phyloP scores from a whole-genome alignment of 2,113 vertebrate species.

The Planiliza haematocheilus region DNA sequence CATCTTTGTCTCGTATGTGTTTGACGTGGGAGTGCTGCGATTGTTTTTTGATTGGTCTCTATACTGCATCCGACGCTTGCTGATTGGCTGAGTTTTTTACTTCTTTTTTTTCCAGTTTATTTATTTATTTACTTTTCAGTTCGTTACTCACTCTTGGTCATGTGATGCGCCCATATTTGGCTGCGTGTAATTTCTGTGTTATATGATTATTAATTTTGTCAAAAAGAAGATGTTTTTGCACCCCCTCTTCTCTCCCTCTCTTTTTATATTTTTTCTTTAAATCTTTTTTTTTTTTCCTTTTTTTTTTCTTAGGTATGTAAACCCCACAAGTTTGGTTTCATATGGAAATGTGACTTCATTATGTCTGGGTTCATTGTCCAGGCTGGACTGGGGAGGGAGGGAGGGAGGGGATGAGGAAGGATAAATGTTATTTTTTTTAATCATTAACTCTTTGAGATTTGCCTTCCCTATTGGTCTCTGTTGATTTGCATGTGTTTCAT shows the following conservation, averaged over 20 bases:
- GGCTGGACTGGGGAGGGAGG: conserved; percentile 58
- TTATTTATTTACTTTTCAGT: conserved; percentile 58
- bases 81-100: conserved; percentile 81
- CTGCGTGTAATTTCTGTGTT: conserved; percentile 82
- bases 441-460: conserved; percentile 67
- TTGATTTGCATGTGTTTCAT: conserved; percentile 75
- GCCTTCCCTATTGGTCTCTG: conserved; percentile 61
- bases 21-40: conserved; percentile 82
- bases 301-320: conserved; percentile 77
- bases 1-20: conserved; percentile 77
- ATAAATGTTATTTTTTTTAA: conserved; percentile 65
- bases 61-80: conserved; percentile 85
- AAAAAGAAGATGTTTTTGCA: conserved; percentile 77
- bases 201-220: conserved; percentile 78
- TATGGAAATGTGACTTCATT: conserved; percentile 73
- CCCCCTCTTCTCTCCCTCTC: conserved; percentile 74
- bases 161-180: conserved; percentile 84
- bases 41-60: conserved; percentile 83
- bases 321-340: conserved; percentile 81
- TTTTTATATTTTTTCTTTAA: conserved; percentile 61
- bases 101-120: conserved; percentile 17
- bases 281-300: conserved; percentile 59
- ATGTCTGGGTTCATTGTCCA: conserved; percentile 50
- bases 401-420: conserved; percentile 37
- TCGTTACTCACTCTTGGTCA: conserved; percentile 80